These are phyloP conservation scores for Psilopogon haemacephalus DNA, from an alignment of 2,113 vertebrate genomes.

Conservation along the genomic window DNA sequence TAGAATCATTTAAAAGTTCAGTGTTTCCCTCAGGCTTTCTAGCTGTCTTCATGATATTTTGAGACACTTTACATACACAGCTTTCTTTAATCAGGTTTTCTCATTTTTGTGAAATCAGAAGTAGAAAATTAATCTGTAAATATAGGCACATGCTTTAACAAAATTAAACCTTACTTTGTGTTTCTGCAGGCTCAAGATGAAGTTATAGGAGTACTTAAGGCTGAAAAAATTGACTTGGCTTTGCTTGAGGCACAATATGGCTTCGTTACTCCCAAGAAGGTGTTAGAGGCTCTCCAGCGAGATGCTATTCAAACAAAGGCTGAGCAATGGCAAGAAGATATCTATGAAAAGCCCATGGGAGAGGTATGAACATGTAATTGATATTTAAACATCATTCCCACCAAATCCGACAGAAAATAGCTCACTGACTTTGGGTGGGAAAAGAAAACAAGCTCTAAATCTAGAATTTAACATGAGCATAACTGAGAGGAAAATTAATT, in stretches of 20 bases:
- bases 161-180: slow-evolving; percentile 39
- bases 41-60: neutral
- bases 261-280: slow-evolving; percentile 90
- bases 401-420: neutral
- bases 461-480: neutral
- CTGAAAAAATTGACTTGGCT: slow-evolving; percentile 93
- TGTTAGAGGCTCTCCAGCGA: slow-evolving; percentile 92
- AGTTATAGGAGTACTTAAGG: slow-evolving; percentile 94
- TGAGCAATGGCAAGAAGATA: slow-evolving; percentile 84
- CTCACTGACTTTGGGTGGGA: neutral
- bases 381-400: neutral
- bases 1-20: neutral
- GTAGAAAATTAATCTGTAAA: neutral
- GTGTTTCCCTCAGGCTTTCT: neutral
- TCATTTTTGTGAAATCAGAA: neutral
- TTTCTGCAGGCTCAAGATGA: slow-evolving; percentile 92
- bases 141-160: neutral
- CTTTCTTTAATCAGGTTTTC: neutral
- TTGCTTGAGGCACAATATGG: slow-evolving; percentile 94
- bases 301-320: slow-evolving; percentile 88
- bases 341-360: slow-evolving; percentile 93
- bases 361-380: slow-evolving; percentile 79
- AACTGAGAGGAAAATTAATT: neutral
- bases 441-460: neutral
- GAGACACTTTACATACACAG: neutral